These are phyloP conservation scores for Artibeus jamaicensis DNA, from an alignment of 2,797 vertebrate species.

Conservation along the genomic window DNA sequence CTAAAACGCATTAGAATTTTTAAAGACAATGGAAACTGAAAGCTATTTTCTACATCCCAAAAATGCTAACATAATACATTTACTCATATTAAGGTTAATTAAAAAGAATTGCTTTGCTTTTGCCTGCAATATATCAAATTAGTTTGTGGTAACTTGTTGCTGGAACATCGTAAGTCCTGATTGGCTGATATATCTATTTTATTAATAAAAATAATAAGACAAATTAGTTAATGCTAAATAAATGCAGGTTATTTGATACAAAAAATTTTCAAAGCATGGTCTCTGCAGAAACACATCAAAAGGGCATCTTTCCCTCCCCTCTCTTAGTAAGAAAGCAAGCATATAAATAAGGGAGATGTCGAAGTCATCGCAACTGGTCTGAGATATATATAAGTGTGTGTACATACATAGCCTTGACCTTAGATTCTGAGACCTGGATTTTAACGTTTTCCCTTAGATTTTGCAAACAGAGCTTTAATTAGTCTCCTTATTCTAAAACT, in stretches of 20 bases:
- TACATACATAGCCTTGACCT: neutral
- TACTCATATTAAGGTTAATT: slow-evolving; percentile 54
- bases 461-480: slow-evolving; percentile 14
- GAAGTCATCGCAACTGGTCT: neutral
- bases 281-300: neutral
- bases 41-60: slow-evolving; percentile 15
- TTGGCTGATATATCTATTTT: neutral
- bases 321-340: neutral
- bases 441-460: slow-evolving; percentile 6
- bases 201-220: slow-evolving; percentile 55
- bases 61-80: slow-evolving; percentile 26
- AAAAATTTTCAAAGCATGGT: neutral
- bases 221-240: slow-evolving; percentile 41
- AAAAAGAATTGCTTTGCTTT: slow-evolving; percentile 53
- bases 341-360: neutral
- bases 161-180: slow-evolving; percentile 14
- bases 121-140: slow-evolving; percentile 6
- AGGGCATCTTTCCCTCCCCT: neutral
- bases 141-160: neutral
- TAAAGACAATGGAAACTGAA: neutral
- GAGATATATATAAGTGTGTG: neutral
- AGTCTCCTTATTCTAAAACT: neutral
- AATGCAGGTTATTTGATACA: neutral
- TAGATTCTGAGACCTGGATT: slow-evolving; percentile 24
- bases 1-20: neutral